phyloP scores from a whole-genome alignment of 2,888 invertebrate genomes.

The Atrina japonica region DNA sequence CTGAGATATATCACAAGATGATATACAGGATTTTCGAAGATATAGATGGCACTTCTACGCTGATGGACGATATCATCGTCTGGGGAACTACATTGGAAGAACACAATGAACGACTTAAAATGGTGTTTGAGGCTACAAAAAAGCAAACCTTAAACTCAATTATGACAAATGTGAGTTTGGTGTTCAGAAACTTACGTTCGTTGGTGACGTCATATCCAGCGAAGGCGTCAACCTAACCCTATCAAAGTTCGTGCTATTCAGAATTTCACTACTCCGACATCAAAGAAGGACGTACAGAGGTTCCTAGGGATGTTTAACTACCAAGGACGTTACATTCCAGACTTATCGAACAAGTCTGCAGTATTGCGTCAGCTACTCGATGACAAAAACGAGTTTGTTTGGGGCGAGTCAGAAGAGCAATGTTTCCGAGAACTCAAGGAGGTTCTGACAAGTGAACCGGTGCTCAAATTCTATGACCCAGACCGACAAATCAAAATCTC shows the following conservation, averaged over 20 bases:
- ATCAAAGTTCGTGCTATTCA: conserved; percentile 6
- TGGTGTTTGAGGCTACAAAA: conserved; percentile 26
- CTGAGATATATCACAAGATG: no score
- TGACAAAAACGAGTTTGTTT: not conserved
- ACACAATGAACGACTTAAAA: no score
- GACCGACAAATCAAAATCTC: not conserved
- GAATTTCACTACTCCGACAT: not conserved
- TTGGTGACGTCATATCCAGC: conserved; percentile 25
- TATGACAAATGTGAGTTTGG: conserved; percentile 30
- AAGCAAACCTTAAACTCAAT: conserved; percentile 39
- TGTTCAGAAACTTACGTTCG: conserved; percentile 23
- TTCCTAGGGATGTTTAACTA: not conserved
- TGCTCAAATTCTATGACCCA: conserved; percentile 31
- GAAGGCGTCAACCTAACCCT: conserved; percentile 32
- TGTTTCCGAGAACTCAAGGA: conserved; percentile 21
- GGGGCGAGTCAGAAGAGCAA: conserved; percentile 11
- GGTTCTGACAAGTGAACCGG: conserved; percentile 1
- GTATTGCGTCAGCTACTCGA: not conserved
- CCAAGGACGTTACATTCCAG: not conserved
- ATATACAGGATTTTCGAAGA: no score
- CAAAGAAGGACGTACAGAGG: not conserved
- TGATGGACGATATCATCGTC: no score
- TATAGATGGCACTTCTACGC: no score
- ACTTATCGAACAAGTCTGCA: not conserved
- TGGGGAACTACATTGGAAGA: no score